Evolutionary conservation across 2,113 vertebrate genomes (phyloP).

Genomic region (Pelvicachromis taeniatus): DNA sequence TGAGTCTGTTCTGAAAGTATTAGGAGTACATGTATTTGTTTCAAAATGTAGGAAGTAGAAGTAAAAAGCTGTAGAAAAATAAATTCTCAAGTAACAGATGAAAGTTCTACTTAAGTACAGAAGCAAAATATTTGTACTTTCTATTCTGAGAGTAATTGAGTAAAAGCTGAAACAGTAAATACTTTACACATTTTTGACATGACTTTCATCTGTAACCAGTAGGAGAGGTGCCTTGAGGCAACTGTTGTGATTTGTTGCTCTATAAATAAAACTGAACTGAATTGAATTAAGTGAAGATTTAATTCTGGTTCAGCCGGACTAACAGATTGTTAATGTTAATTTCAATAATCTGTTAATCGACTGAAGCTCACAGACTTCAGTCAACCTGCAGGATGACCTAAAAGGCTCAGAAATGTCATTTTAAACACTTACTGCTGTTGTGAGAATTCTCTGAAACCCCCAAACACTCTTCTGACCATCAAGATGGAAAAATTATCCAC

Average conservation of each 20-base stretch:
- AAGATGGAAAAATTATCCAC: neutral
- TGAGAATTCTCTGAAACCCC: fast-evolving
- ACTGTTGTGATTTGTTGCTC: too few species aligned
- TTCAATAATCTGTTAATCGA: fast-evolving
- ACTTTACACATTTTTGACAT: fast-evolving
- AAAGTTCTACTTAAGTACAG: fast-evolving
- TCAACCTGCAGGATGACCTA: fast-evolving
- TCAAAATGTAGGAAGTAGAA: neutral
- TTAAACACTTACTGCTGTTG: neutral
- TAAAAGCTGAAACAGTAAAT: neutral
- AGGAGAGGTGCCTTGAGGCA: too few species aligned
- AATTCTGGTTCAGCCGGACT: neutral
- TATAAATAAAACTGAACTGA: too few species aligned
- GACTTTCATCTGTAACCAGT: neutral
- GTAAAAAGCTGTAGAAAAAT: neutral
- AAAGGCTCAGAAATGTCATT: neutral
- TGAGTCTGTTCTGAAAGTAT: too few species aligned
- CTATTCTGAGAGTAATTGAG: neutral
- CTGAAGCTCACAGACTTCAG: neutral
- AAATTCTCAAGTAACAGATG: neutral
- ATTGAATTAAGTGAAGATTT: neutral
- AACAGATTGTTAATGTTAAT: neutral
- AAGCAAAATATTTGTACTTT: neutral
- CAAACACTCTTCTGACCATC: neutral
- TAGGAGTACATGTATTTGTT: too few species aligned